phyloP scores from a whole-genome alignment of 2,888 invertebrate species.

The Fragum whitleyi region DNA sequence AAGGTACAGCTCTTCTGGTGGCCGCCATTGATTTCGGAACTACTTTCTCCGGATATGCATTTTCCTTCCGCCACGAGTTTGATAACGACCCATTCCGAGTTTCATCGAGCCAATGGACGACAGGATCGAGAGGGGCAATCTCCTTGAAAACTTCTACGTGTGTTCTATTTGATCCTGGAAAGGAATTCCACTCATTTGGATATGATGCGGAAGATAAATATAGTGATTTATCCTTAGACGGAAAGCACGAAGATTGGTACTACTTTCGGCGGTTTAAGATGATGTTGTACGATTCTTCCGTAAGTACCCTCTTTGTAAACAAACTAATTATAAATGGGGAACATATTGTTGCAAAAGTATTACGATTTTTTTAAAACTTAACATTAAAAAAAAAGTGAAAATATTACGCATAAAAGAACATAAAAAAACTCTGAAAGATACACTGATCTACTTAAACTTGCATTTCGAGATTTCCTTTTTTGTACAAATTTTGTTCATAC shows the following conservation, averaged over 20 bases:
- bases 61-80: conserved; percentile 50
- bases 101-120: conserved; percentile 36
- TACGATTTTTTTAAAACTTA: too few species aligned
- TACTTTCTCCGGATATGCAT: conserved; percentile 55
- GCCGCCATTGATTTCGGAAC: conserved; percentile 59
- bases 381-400: too few species aligned
- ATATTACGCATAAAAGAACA: too few species aligned
- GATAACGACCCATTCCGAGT: conserved; percentile 41
- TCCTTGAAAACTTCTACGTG: conserved; percentile 55
- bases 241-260: conserved; percentile 43
- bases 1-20: conserved; percentile 19
- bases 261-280: conserved; percentile 56
- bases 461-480: too few species aligned
- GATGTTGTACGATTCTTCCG: conserved; percentile 39
- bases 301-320: too few species aligned
- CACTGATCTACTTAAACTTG: too few species aligned
- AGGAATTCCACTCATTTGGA: conserved; percentile 49
- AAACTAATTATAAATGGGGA: too few species aligned
- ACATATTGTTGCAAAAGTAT: too few species aligned
- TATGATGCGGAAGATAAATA: conserved; percentile 57
- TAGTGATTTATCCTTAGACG: conserved; percentile 36
- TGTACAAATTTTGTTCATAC: too few species aligned
- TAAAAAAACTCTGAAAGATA: too few species aligned
- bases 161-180: conserved; percentile 39
- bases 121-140: conserved; percentile 33